Evolutionary conservation across 1,140 invertebrate genomes (phyloP), one percentile per base, ranked within the genome.

Genomic region (Doryteuthis pealeii): DNA sequence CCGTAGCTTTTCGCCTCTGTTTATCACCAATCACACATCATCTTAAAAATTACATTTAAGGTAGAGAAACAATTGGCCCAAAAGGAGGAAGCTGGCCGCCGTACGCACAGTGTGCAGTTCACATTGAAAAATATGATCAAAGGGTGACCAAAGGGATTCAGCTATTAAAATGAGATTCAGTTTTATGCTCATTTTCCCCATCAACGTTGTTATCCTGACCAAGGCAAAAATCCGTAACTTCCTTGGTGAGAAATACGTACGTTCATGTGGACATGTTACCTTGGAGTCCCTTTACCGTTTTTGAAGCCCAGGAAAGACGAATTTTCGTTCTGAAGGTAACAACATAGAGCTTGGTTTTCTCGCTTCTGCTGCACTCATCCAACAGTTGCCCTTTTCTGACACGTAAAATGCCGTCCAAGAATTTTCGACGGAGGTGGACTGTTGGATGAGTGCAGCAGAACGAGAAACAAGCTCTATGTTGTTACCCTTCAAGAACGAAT

Each of bases 171-270:
- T 99, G 98, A 91, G 97, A 86, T n/a, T 96, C 97, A 74, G 98
- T n/a, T 99, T 79, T 99, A 99, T 89, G 98, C 98, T 88, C 98
- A 99, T 91, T 99, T n/a, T 99, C 90, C 98, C 98, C 86, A 99
- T 99, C 86, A 99, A 99, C 88, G 96, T 98, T 88, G 95, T 97
- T 26, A 96, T 97, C n/a, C 94, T 30, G 95, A 99, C 81, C 75
- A 73, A 15, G 79, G 79, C 54, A 77, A 84, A 90, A 91, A 97
- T 99, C 86, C 91, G 98, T 88, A 99, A 99, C 89, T 99, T 99
- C 90, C 92, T 99, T 87, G 98, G 98, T 49, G 98, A 99, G 86
- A 99, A 99, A 87, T 97, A 92, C 89, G 96, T 99, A 81, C 92
- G 98, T 72, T n/a, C 91, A 93, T 83, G 97, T 99, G 18, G 92